Conservation (phyloP, 2,113 vertebrate genomes). For the Rhea pennata region DNA sequence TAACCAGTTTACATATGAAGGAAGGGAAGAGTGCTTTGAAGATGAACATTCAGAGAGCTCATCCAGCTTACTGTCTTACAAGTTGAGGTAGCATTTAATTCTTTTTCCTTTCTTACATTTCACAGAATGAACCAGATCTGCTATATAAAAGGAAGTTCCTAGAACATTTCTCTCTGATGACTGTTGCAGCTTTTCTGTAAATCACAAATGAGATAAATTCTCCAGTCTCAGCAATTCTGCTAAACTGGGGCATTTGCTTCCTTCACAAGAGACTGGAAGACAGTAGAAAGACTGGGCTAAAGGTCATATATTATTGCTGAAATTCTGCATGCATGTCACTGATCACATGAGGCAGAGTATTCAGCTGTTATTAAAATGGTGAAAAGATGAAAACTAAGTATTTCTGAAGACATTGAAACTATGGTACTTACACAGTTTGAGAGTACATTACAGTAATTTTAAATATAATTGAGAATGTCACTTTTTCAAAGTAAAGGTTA, state of each 20-base stretch:
- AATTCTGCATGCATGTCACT: not conserved
- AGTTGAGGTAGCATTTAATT: slow-evolving; percentile 75
- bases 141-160: not conserved
- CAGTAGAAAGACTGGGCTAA: not conserved
- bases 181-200: not conserved
- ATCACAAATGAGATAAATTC: not conserved
- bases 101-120: not conserved
- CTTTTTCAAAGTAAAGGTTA: not conserved
- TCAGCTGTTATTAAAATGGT: slow-evolving; percentile 1
- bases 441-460: not conserved
- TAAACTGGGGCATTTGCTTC: slow-evolving; percentile 12
- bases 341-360: slow-evolving; percentile 9
- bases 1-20: slow-evolving; percentile 94
- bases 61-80: slow-evolving; percentile 80
- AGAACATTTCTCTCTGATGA: not conserved
- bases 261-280: not conserved
- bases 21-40: slow-evolving; percentile 87
- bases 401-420: not conserved
- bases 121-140: not conserved
- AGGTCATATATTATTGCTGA: slow-evolving; percentile 3
- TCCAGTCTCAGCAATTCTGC: not conserved
- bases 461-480: not conserved
- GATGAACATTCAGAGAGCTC: slow-evolving; percentile 83
- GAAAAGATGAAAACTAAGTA: not conserved
- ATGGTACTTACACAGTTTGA: not conserved